phyloP scores from a whole-genome alignment of 2,888 invertebrate species.

The Eupithecia subumbrata region DNA sequence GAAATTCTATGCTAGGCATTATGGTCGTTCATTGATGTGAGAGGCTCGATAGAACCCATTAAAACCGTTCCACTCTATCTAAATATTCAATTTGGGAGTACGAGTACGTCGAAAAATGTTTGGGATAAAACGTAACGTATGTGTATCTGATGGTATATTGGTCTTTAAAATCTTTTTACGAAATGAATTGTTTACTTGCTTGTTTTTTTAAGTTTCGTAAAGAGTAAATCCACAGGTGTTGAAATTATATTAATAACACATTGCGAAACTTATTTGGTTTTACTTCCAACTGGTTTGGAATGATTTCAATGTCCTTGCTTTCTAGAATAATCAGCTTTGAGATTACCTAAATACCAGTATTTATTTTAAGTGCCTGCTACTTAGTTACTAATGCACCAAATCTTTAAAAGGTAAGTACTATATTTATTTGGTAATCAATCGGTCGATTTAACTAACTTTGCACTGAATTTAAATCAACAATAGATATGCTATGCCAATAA shows the following conservation, averaged over 20 bases:
- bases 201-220: neutral
- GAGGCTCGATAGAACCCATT: neutral
- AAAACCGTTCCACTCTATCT: no score
- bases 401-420: neutral
- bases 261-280: neutral
- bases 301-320: constrained; percentile 7
- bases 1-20: neutral
- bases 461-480: neutral
- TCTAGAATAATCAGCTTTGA: neutral
- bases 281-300: neutral
- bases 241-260: neutral
- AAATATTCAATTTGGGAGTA: no score
- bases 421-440: no score
- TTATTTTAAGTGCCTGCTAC: neutral
- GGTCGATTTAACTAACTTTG: neutral
- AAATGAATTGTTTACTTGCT: neutral
- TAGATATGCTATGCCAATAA: no score
- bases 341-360: neutral
- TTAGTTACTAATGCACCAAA: neutral
- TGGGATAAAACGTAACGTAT: no score
- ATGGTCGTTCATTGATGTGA: neutral
- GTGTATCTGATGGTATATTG: neutral
- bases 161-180: neutral
- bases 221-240: neutral
- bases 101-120: no score